Evolutionary conservation across 2,888 invertebrate species (phyloP).

Genomic region (Drosophila leonis): DNA sequence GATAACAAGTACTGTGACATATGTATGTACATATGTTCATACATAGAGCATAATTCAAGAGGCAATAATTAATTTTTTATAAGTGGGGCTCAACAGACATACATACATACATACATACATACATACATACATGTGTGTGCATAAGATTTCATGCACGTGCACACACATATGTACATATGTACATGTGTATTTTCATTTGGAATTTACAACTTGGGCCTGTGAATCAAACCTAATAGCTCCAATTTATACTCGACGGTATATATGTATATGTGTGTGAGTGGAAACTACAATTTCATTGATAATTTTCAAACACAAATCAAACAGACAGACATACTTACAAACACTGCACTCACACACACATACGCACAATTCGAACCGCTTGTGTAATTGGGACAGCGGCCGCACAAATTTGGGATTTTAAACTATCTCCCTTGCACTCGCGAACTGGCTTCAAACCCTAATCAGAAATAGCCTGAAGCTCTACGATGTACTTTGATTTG

Average conservation of each 20-base stretch:
- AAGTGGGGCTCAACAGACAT: constrained; percentile 5
- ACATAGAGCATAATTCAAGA: constrained; percentile 12
- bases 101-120: too few species aligned
- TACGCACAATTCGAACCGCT: constrained; percentile 27
- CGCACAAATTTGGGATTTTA: constrained; percentile 13
- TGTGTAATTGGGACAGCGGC: constrained; percentile 45
- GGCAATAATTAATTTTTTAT: constrained; percentile 48
- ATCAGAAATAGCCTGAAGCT: constrained; percentile 23
- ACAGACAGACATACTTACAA: constrained; percentile 34
- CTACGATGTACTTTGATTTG: too few species aligned
- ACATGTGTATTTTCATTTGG: background rate
- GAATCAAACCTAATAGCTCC: constrained; percentile 64
- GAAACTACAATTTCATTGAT: constrained; percentile 69
- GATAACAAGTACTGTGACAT: too few species aligned
- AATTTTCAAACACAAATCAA: constrained; percentile 69
- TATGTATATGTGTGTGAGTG: constrained; percentile 21
- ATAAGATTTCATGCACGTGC: too few species aligned
- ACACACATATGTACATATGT: background rate
- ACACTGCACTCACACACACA: constrained; percentile 6
- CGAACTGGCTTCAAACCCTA: constrained; percentile 25
- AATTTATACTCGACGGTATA: constrained; percentile 27
- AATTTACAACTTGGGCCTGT: constrained; percentile 28
- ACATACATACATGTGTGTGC: too few species aligned
- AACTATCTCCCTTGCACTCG: constrained; percentile 31
- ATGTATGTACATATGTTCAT: background rate